Evolutionary conservation across 2,888 invertebrate genomes (phyloP).

Genomic region (Parnassius glacialis): DNA sequence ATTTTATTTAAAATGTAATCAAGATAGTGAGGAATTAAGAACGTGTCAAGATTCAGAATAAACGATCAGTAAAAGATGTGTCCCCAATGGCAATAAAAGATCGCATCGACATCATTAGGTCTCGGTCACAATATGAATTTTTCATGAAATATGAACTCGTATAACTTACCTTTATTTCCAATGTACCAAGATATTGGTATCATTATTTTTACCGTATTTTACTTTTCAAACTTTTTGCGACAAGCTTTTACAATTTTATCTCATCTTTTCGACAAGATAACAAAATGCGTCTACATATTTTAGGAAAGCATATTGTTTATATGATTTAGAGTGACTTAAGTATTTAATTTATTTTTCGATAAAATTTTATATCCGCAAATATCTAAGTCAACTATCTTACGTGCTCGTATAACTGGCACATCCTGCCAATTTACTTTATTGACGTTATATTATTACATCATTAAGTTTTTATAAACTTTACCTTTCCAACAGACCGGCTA

Average conservation of each 20-base stretch:
- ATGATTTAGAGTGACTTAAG: too few species aligned
- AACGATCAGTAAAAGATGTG: conserved; percentile 72
- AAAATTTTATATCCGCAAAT: conserved; percentile 7
- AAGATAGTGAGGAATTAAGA: conserved; percentile 30
- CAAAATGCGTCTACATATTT: conserved; percentile 41
- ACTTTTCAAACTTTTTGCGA: conserved; percentile 56
- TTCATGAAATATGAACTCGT: conserved; percentile 74
- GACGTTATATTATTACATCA: conserved; percentile 72
- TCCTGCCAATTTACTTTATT: conserved; percentile 78
- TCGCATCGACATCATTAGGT: conserved; percentile 74
- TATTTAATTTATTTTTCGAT: background rate
- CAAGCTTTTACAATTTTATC: conserved; percentile 57
- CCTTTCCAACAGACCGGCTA: conserved; percentile 63
- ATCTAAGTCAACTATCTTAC: conserved; percentile 14
- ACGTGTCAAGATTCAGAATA: conserved; percentile 55
- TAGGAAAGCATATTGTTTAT: too few species aligned
- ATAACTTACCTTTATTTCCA: conserved; percentile 54
- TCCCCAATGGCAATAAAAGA: conserved; percentile 69
- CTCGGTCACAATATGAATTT: conserved; percentile 71
- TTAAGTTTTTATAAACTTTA: conserved; percentile 71
- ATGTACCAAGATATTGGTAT: conserved; percentile 46
- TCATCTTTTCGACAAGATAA: conserved; percentile 50
- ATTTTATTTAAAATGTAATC: conserved; percentile 12
- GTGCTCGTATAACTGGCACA: conserved; percentile 40
- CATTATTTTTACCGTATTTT: conserved; percentile 61